phyloP scores from a whole-genome alignment of 2,888 invertebrate species.

The Andrena marginata region DNA sequence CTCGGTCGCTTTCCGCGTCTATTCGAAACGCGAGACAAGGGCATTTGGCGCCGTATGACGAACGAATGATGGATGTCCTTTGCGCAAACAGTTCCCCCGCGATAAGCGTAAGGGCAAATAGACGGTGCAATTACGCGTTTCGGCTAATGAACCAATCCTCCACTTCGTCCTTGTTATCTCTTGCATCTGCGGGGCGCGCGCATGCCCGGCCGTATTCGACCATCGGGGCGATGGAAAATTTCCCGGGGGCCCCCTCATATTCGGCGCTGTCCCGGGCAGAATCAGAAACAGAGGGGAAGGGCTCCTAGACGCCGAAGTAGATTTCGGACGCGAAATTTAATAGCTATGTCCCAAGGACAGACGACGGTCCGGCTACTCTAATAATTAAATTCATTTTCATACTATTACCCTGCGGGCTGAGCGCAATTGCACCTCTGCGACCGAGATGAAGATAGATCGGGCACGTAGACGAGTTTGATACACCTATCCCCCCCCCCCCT shows the following conservation, averaged over 20 bases:
- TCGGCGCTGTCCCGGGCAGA: slow-evolving; percentile 37
- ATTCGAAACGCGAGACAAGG: neutral
- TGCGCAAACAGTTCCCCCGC: slow-evolving; percentile 56
- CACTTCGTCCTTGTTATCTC: slow-evolving; percentile 67
- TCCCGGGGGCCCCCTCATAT: slow-evolving; percentile 69
- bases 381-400: slow-evolving; percentile 61
- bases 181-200: slow-evolving; percentile 25
- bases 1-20: neutral
- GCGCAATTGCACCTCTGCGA: neutral
- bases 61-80: slow-evolving; percentile 59
- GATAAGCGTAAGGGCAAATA: slow-evolving; percentile 61
- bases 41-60: slow-evolving; percentile 18
- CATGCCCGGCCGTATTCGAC: slow-evolving; percentile 53
- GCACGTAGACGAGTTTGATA: slow-evolving; percentile 7
- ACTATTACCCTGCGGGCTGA: slow-evolving; percentile 4
- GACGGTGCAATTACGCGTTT: slow-evolving; percentile 63
- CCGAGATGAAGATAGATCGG: slow-evolving; percentile 6
- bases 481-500: neutral
- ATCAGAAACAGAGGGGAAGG: neutral
- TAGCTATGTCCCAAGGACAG: slow-evolving; percentile 42
- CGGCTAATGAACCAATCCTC: slow-evolving; percentile 75
- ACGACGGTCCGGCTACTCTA: slow-evolving; percentile 28
- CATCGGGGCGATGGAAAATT: slow-evolving; percentile 71
- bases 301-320: slow-evolving; percentile 36
- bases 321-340: slow-evolving; percentile 70